Evolutionary conservation across 1,140 invertebrate genomes (phyloP), one percentile per base, ranked within the genome.

Genomic region (Rhopalosiphum maidis): DNA sequence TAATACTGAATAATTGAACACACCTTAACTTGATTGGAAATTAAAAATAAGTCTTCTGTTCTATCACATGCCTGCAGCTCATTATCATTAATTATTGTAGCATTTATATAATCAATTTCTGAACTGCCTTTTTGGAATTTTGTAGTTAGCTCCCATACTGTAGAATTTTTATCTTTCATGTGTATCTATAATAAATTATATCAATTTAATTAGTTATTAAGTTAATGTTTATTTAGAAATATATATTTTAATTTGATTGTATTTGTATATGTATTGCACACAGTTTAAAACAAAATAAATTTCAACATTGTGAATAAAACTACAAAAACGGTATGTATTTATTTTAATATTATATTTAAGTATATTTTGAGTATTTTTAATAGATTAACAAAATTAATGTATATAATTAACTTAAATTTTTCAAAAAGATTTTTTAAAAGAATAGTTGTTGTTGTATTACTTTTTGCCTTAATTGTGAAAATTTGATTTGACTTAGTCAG

Each of bases 11-110:
- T 90, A 60, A 9, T 90, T 55, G 30, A n/a, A 25, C 82, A 43
- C n/a, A 93, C 91, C 23, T 93, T 93, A 1, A 85, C 82, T 93
- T 86, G 91, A 85, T 93, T 54, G 41, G 68, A 37, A 48, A 54
- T 54, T 41, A 93, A 54, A 93, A 93, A 93, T 55, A 93, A 55
- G 21, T 93, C 91, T 30, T 93, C 68, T 46, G 82, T 86, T 93
- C 82, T 86, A 85, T 86, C 22, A 21, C 54, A 25, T 4, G 41
- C 3, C 15, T 85, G 35, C 21, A 93, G 37, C 37, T 83, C 23
- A 37, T 93, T 51, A 55, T 92, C 46, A 25, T 93, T 93, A 55
- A 86, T 85, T 41, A 93, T 30, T 25, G 91, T 43, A 85, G 82
- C 82, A 86, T 30, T 86, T 23, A 93, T 51, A 43, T 86, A 93